These are phyloP conservation scores for Lerema accius DNA, from an alignment of 1,140 invertebrate genomes.

Conservation along the genomic window DNA sequence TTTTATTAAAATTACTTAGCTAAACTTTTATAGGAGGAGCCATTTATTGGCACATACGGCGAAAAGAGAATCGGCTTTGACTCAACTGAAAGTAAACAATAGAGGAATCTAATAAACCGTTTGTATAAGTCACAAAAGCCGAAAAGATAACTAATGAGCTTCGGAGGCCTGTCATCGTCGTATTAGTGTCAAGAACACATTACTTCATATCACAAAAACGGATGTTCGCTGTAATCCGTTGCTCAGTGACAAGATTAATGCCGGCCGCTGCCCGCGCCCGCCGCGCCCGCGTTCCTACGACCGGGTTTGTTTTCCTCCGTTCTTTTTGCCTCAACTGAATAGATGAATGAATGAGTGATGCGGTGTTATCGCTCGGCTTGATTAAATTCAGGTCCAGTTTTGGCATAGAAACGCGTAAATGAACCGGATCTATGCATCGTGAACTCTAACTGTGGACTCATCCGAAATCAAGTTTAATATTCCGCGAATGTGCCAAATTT, in stretches of 20 bases:
- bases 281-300: too few relatives aligned
- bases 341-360: constrained; percentile 37
- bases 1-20: too few relatives aligned
- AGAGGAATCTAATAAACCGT: not conserved
- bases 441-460: constrained; percentile 2
- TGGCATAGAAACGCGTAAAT: constrained; percentile 23
- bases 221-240: constrained; percentile 15
- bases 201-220: constrained; percentile 20
- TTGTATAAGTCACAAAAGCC: not conserved
- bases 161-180: constrained; percentile 11
- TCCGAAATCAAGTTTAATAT: constrained; percentile 17
- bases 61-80: too few relatives aligned
- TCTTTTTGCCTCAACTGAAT: constrained; percentile 25
- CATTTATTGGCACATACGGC: too few relatives aligned
- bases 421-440: constrained; percentile 21
- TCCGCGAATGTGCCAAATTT: constrained; percentile 16
- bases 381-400: constrained; percentile 23
- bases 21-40: too few relatives aligned
- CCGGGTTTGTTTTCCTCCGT: constrained; percentile 34
- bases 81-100: too few relatives aligned
- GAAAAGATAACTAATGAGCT: not conserved
- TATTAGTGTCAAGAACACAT: constrained; percentile 22
- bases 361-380: constrained; percentile 30
- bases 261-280: constrained; percentile 14
- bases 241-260: constrained; percentile 38